Evolutionary conservation across 1,140 invertebrate species (phyloP).

Genomic region (Leptinotarsa undecemlineata): DNA sequence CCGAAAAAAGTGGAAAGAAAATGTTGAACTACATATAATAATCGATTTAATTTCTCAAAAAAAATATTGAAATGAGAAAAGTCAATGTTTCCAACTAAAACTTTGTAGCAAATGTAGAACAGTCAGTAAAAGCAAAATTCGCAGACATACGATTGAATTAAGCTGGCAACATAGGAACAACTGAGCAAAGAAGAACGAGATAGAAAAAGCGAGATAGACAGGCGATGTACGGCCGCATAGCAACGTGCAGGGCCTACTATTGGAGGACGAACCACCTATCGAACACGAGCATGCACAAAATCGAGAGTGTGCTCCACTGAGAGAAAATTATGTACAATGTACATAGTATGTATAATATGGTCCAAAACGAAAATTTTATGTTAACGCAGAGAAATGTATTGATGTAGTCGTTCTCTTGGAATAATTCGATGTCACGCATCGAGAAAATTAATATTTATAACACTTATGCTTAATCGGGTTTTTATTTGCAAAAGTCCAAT

Average conservation of each 20-base stretch:
- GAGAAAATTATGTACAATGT: constrained; percentile 15
- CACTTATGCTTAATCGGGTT: neutral
- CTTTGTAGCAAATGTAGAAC: neutral
- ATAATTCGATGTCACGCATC: neutral
- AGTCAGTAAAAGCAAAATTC: neutral
- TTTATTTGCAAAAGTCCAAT: neutral
- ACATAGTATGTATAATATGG: constrained; percentile 5
- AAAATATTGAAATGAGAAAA: too few relatives aligned
- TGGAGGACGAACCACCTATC: constrained; percentile 48
- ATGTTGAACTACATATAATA: too few relatives aligned
- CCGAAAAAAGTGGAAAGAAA: too few relatives aligned
- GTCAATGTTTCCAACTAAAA: too few relatives aligned
- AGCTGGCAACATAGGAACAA: constrained; percentile 33
- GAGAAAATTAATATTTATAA: neutral
- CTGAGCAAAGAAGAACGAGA: constrained; percentile 31
- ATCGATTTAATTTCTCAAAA: too few relatives aligned
- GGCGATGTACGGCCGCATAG: constrained; percentile 44
- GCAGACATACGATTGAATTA: neutral
- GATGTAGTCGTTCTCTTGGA: neutral
- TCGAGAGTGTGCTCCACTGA: constrained; percentile 37
- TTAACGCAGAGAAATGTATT: neutral
- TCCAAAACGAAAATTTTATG: constrained; percentile 11
- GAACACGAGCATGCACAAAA: constrained; percentile 42
- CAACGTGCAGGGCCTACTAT: constrained; percentile 46
- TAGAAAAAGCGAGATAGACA: constrained; percentile 37